Evolutionary conservation across 35 echinoderm and acorn worm species (phyloP).

Genomic region (Antedon bifida): DNA sequence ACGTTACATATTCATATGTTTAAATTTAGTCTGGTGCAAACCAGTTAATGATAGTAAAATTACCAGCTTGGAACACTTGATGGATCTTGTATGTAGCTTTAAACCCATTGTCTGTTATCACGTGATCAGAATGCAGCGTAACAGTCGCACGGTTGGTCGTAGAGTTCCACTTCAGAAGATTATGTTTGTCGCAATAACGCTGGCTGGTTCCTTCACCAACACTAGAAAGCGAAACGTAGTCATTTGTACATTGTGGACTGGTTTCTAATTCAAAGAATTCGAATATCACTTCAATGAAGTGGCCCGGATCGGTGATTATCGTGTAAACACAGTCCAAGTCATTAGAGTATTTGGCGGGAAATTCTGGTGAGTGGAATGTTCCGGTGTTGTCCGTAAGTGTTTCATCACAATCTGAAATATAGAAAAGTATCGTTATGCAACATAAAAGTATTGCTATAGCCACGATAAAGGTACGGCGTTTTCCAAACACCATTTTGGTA

Average conservation of each 20-base stretch:
- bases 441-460: too few relatives aligned
- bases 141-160: background rate
- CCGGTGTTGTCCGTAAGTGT: background rate
- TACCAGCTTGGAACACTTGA: background rate
- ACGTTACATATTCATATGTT: too few relatives aligned
- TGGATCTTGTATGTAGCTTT: background rate
- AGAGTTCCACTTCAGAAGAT: background rate
- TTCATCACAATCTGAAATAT: background rate
- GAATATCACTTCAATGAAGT: background rate
- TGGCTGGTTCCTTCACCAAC: background rate
- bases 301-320: background rate
- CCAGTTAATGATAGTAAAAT: too few relatives aligned
- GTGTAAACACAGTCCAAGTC: background rate
- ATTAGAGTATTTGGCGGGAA: background rate
- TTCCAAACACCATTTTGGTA: too few relatives aligned
- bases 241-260: background rate
- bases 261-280: background rate
- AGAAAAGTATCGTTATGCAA: too few relatives aligned
- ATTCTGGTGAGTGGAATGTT: background rate
- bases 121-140: background rate
- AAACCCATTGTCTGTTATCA: background rate
- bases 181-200: background rate
- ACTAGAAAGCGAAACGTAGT: background rate
- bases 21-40: too few relatives aligned
- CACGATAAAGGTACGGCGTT: too few relatives aligned